These are phyloP conservation scores for Lepidotrigona ventralis DNA, from an alignment of 1,140 invertebrate genomes.

Conservation along the genomic window DNA sequence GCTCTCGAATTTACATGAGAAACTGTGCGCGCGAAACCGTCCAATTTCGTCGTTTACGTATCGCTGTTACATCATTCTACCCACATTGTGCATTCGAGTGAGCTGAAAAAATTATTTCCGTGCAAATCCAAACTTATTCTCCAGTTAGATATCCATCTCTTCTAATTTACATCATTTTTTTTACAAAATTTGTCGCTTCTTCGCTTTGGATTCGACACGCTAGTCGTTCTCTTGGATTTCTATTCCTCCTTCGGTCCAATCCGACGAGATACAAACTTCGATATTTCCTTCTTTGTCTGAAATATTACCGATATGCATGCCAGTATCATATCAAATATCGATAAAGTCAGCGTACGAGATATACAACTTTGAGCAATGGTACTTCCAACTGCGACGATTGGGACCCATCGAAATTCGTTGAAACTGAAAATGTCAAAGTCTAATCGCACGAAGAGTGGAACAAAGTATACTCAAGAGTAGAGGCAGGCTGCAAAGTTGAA, in stretches of 20 bases:
- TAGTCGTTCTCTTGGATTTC: not conserved
- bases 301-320: too few relatives aligned
- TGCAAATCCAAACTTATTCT: not conserved
- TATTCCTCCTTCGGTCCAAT: slow-evolving; percentile 13
- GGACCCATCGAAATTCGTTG: not conserved
- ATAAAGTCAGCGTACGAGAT: too few relatives aligned
- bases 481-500: not conserved
- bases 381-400: too few relatives aligned
- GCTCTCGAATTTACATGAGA: slow-evolving; percentile 27
- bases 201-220: not conserved
- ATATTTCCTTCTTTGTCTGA: not conserved
- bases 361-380: too few relatives aligned
- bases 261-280: slow-evolving; percentile 1
- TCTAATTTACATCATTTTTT: too few relatives aligned
- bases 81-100: too few relatives aligned
- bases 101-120: not conserved
- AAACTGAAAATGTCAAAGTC: not conserved
- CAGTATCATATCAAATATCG: too few relatives aligned
- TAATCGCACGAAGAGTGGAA: not conserved
- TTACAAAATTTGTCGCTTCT: too few relatives aligned
- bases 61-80: not conserved
- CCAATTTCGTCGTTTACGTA: not conserved
- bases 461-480: not conserved
- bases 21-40: not conserved
- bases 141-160: too few relatives aligned